A percentile compares a stretch with the other conserved stretches of the same genome.
phyloP scores from a whole-genome alignment of 2,113 vertebrate genomes.

The Vidua macroura region DNA sequence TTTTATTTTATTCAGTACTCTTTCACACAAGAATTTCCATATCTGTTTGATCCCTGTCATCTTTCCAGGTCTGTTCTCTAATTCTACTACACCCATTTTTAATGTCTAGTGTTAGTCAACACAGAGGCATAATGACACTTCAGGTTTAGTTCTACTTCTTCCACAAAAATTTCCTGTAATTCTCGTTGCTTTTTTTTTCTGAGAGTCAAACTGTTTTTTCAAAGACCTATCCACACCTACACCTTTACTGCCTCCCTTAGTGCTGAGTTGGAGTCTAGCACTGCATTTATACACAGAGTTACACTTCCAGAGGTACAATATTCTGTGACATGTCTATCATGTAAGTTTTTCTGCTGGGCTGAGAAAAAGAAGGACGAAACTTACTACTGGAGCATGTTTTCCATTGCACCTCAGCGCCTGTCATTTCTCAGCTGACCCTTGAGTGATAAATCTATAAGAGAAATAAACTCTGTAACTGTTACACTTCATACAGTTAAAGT shows the following conservation, averaged over 20 bases:
- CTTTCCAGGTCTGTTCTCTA: neutral
- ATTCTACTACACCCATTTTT: neutral
- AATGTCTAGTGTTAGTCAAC: neutral
- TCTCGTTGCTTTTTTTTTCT: neutral
- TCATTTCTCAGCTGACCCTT: neutral
- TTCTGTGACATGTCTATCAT: neutral
- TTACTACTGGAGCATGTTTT: neutral
- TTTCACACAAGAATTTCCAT: neutral
- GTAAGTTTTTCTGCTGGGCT: neutral
- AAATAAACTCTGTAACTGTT: neutral
- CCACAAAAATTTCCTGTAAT: neutral
- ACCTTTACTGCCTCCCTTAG: neutral
- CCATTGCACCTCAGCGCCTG: neutral
- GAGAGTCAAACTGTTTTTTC: neutral
- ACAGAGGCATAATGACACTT: neutral
- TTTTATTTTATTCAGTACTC: neutral
- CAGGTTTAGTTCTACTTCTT: neutral
- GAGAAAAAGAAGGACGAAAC: neutral
- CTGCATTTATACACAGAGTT: neutral
- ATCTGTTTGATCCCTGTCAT: neutral
- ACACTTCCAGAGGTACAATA: neutral
- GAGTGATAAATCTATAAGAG: neutral
- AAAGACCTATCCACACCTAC: neutral
- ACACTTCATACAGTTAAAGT: neutral
- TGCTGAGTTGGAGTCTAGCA: neutral